Conservation (phyloP, 2,888 invertebrate genomes). For the Idaea aversata region DNA sequence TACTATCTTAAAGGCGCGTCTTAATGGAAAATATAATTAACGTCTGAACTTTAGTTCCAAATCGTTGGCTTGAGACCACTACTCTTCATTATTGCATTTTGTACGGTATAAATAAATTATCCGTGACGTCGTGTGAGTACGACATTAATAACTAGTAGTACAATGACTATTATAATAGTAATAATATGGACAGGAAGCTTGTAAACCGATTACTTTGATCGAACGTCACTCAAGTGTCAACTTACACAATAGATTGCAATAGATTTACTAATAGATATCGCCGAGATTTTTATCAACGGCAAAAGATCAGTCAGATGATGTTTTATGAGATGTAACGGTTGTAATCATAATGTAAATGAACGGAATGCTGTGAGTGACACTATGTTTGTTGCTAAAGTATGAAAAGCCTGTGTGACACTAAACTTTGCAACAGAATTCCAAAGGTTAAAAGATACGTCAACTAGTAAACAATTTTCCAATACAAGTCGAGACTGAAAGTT, state of each 20-base stretch:
- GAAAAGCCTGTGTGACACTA: constrained; percentile 13
- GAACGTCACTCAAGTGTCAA: constrained; percentile 68
- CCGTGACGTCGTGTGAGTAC: constrained; percentile 48
- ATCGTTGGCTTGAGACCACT: constrained; percentile 52
- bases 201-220: constrained; percentile 76
- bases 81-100: constrained; percentile 42
- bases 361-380: background rate
- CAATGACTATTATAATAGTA: constrained; percentile 63
- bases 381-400: background rate
- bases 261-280: constrained; percentile 68
- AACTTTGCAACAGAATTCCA: constrained; percentile 23
- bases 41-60: constrained; percentile 50
- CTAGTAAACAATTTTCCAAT: constrained; percentile 61
- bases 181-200: constrained; percentile 69
- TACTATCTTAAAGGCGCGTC: constrained; percentile 37
- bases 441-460: constrained; percentile 44
- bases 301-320: background rate
- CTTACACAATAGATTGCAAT: constrained; percentile 62
- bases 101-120: constrained; percentile 52
- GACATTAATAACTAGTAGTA: constrained; percentile 72
- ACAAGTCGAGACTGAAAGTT: constrained; percentile 62
- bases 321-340: constrained; percentile 27
- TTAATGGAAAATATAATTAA: constrained; percentile 62
- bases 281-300: constrained; percentile 57
- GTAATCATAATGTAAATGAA: background rate